Conservation (phyloP, 2,888 invertebrate species). For the Altica lythri region DNA sequence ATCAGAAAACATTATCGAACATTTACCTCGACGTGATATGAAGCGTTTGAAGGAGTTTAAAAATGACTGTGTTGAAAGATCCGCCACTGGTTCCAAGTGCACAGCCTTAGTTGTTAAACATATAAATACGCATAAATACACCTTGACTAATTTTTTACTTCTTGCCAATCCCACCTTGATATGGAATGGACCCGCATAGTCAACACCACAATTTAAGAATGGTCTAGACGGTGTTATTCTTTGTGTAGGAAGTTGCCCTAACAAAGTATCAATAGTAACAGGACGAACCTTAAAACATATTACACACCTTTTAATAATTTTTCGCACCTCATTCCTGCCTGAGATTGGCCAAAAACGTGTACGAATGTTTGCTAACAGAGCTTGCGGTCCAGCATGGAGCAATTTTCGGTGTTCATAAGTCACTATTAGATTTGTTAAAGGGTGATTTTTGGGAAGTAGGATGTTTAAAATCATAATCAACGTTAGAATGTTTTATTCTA, state of each 20-base stretch:
- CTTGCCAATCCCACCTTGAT: constrained; percentile 33
- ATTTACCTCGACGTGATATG: constrained; percentile 8
- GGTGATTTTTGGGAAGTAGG: neutral
- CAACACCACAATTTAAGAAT: constrained; percentile 34
- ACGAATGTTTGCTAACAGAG: neutral
- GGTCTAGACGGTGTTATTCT: constrained; percentile 25
- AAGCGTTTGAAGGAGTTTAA: constrained; percentile 17
- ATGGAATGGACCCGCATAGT: constrained; percentile 41
- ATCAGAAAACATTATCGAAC: constrained; percentile 3
- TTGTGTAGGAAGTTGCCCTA: constrained; percentile 38
- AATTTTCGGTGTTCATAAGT: neutral
- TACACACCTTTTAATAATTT: constrained; percentile 3
- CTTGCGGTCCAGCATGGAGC: constrained; percentile 16
- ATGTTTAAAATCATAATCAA: neutral
- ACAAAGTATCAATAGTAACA: neutral
- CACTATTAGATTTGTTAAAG: neutral
- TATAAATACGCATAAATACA: constrained; percentile 44
- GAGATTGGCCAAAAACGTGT: constrained; percentile 5
- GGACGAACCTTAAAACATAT: neutral
- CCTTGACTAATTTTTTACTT: constrained; percentile 32
- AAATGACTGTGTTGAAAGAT: constrained; percentile 1
- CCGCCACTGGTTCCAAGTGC: constrained; percentile 21
- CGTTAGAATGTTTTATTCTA: neutral
- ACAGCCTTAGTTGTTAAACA: constrained; percentile 42
- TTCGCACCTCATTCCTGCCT: constrained; percentile 12